Evolutionary conservation across 30 jellyfish, hydroid and myxozoan genomes (phyloP), one percentile per base, ranked within the genome.

Genomic region (Sanderia malayensis): DNA sequence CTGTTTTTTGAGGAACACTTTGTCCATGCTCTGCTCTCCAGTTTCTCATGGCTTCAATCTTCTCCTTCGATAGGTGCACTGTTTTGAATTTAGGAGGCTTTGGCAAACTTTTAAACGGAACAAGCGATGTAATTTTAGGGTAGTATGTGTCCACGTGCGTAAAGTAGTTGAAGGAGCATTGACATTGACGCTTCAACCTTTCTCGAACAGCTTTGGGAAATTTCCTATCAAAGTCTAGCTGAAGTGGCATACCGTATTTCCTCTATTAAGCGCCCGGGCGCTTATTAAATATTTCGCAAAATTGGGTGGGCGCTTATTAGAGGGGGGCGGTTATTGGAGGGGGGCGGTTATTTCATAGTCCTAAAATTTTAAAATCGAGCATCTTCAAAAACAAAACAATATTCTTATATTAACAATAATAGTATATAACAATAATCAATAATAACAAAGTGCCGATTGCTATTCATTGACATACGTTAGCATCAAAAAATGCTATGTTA

Each of bases 161-260:
- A 25, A 27, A 63, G 76, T 63, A 63, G 58, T 63, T 63, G 76
- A 63, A 63, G 29, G 76, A 63, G 58, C 60, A 63, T 31, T 65
- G 77, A 65, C 60, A 65, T 34, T 65, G 77, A 65, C 77, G 33
- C 33, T 65, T 30, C 77, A 65, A 65, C 25, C 77, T 30, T 65
- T 65, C 61, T 31, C 77, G 77, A 65, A 65, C 61, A 65, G 77
- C 77, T 65, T 65, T 63, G 30, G 77, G 77, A 34, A 65, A 28
- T 34, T 65, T 28, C 58, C 77, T 65, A 18, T 65, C 77, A 65
- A 63, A 63, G 58, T 63, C 76, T 63, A 63, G 58, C 76, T 31
- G 76, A 63, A 63, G 76, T 3, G 76, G 77, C 77, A 65, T 65
- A n/a, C n/a, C n/a, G n/a, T n/a, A n/a, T n/a, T n/a, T n/a, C n/a